A percentile compares a stretch with the other conserved stretches of the same genome.
Conservation (phyloP, 1,140 invertebrate genomes). For the Brachionus plicatilis region DNA sequence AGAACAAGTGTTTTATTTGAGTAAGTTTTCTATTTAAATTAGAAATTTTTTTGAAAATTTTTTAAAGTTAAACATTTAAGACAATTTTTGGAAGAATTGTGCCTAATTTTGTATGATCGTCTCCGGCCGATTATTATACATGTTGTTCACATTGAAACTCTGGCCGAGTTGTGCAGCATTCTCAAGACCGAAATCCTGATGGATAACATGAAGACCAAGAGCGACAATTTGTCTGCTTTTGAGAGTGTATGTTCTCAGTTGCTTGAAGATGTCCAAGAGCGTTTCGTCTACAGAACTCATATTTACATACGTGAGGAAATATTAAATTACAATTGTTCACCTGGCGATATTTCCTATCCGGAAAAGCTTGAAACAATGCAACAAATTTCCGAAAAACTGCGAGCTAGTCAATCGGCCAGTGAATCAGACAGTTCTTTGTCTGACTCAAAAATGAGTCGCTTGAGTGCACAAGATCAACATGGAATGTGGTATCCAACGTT, state of each 20-base stretch:
- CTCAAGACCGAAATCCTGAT: slow-evolving; percentile 85
- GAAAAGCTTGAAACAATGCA: slow-evolving; percentile 92
- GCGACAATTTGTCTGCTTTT: slow-evolving; percentile 64
- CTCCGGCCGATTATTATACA: slow-evolving; percentile 91
- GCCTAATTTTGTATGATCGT: slow-evolving; percentile 82
- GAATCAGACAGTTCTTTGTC: not conserved
- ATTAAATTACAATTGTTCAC: slow-evolving; percentile 70
- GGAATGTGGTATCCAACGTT: slow-evolving; percentile 99
- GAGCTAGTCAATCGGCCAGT: not conserved
- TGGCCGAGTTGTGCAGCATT: slow-evolving; percentile 91
- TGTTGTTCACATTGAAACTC: slow-evolving; percentile 91
- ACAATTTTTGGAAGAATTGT: slow-evolving; percentile 72
- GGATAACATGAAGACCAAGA: slow-evolving; percentile 79
- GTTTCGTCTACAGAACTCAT: slow-evolving; percentile 89
- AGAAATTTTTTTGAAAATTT: slow-evolving; percentile 41
- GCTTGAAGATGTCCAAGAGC: slow-evolving; percentile 89
- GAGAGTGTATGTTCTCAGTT: slow-evolving; percentile 75
- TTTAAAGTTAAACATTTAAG: slow-evolving; percentile 45
- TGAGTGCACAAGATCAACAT: slow-evolving; percentile 77
- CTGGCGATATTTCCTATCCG: slow-evolving; percentile 92
- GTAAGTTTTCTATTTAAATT: slow-evolving; percentile 52
- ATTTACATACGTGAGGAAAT: slow-evolving; percentile 89
- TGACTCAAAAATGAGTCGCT: not conserved
- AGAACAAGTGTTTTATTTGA: slow-evolving; percentile 63
- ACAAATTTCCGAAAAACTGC: slow-evolving; percentile 19